Base-by-base conservation (phyloP, 2,113 vertebrate species). In the Lepus europaeus region DNA sequence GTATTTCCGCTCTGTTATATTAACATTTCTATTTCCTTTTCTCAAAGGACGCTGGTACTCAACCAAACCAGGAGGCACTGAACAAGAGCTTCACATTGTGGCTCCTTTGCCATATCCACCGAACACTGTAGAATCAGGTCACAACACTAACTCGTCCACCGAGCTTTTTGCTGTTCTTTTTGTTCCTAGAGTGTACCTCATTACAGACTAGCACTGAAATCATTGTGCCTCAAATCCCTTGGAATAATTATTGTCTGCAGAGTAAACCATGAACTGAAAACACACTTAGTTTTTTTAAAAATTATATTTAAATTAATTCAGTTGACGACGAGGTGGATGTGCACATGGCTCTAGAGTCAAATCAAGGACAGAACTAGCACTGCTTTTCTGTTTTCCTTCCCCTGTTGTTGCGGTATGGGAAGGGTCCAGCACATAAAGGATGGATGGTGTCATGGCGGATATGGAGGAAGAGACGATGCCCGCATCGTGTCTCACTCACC, bases 391-490 rank as follows among this genome's bases (percentile, higher is more conserved):
- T 39, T 78, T 61, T 87, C 72, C 39, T 66, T 27, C 64, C 80
- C 22, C 33, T 77, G 39, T 27, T 94, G 14, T 39, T 39, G 39
- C 5, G 39, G 5, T 39, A 6, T 39, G 45, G 45, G 6, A 45
- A 45, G 45, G 45, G 45, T 8, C 45, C 45, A 45, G 6, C 45
- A 45, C 45, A 45, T 45, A 19, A 59, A 53, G 11, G n/a, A 3
- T 11, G 45, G 77, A 25, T 22, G 83, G 36, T 36, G 78, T 66
- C 6, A 1, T 25, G 36, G 78, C 5, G 16, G 53, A 5, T 70
- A 49, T 80, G 74, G 39, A 89, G 89, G 91, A 82, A 83, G 87
- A 68, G 90, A 36, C 20, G 81, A 68, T 8, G 63, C 72, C 84
- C 89, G 70, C 88, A 64, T 83, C 76, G 1, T 66, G 53, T 90